Evolutionary conservation across 2,113 vertebrate genomes (phyloP), one percentile per base, ranked within the genome.

Genomic region (Paramormyrops kingsleyae): DNA sequence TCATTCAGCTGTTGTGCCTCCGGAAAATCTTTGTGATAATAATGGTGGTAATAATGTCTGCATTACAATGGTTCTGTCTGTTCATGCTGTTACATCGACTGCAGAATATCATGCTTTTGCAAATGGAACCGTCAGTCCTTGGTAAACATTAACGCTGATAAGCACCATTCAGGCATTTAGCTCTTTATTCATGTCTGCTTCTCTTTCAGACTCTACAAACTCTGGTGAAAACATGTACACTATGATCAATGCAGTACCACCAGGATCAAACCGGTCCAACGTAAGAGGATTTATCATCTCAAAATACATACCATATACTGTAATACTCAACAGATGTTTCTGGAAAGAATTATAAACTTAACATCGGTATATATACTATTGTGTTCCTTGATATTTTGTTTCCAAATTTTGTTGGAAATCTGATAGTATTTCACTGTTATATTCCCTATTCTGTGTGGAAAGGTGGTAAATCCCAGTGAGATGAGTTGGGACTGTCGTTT

Each of bases 211-310:
- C 95, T 99, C 98, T 90, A 99, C 98, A 92, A 99, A 99, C 94
- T 99, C 98, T 92, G 98, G 98, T 88, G 99, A 99, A 95, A 99
- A 98, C 95, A 99, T 99, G 97, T 99, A 99, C 96, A 99, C 97
- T 88, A 96, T 99, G 97, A 99, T 99, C 96, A 99, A 97, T 94
- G 96, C 99, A 94, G 97, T 98, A 92, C 98, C 98, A 92, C 97
- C 97, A 74, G 97, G 97, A 93, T 97, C 97, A 93, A 99, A 96
- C 95, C 97, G 99, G 93, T 97, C 98, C 92, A 99, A 98, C 94
- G 98, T 99, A 96, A 98, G 95, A 62, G 19, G 10, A 4, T 10
- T 70, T 31, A 59, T 44, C 53, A 42, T 56, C 24, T 31, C 7
- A 10, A 56, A 39, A 31, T 35, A 9, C 44, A 86, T 17, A 56